These are phyloP conservation scores for Leptopilina boulardi DNA, from an alignment of 1,140 invertebrate species.

Conservation along the genomic window DNA sequence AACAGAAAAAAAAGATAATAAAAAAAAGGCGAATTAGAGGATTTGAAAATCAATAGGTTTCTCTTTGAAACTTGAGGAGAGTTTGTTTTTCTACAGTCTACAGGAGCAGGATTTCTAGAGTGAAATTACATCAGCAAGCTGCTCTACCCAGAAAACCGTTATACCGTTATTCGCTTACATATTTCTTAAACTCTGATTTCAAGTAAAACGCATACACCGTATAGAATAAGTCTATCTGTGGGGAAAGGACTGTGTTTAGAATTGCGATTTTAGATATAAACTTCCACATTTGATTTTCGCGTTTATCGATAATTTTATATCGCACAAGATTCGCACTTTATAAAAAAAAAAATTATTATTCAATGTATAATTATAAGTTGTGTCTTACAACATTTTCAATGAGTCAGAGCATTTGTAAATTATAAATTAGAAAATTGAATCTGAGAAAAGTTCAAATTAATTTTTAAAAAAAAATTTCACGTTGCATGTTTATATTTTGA, in stretches of 20 bases:
- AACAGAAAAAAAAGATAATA: not conserved
- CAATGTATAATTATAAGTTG: not conserved
- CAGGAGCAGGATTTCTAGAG: conserved; percentile 28
- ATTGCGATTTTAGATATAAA: not conserved
- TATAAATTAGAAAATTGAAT: not conserved
- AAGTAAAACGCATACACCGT: not conserved
- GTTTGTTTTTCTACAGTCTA: conserved; percentile 10
- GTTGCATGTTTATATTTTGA: too few species aligned
- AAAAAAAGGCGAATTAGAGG: not conserved
- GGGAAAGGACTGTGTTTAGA: conserved; percentile 19
- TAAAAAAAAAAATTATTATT: not conserved
- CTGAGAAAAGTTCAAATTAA: too few species aligned
- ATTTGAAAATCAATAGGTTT: conserved; percentile 23
- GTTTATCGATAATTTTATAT: not conserved
- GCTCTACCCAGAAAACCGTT: conserved; percentile 24
- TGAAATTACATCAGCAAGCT: conserved; percentile 31
- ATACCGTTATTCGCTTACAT: conserved; percentile 21
- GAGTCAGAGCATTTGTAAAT: not conserved
- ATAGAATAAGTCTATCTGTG: not conserved
- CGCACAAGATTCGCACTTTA: not conserved
- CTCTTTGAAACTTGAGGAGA: conserved; percentile 17
- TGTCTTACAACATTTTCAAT: not conserved
- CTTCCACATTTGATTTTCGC: conserved; percentile 6
- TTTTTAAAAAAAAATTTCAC: too few species aligned
- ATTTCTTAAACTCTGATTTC: conserved; percentile 18